These are phyloP conservation scores for Anolis carolinensis DNA, from an alignment of 2,113 vertebrate genomes.

Conservation along the genomic window DNA sequence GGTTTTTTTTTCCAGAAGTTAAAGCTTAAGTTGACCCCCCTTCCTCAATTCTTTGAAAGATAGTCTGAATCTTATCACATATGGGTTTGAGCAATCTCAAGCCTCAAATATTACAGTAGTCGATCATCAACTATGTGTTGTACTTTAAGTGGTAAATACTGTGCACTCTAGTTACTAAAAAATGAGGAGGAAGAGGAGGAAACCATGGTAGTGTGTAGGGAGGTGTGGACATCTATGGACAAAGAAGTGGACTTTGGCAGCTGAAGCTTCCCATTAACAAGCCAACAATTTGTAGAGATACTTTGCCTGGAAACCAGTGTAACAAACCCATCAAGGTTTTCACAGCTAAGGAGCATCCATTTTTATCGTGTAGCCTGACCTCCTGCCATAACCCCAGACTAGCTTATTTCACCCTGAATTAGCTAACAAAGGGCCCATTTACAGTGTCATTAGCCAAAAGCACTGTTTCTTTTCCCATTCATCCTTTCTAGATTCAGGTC, in stretches of 20 bases:
- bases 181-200: background rate
- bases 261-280: background rate
- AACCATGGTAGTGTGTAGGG: too few species aligned
- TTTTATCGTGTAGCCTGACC: background rate
- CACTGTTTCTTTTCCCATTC: slow-evolving; percentile 1
- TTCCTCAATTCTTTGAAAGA: background rate
- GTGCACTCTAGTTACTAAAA: background rate
- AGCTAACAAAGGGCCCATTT: background rate
- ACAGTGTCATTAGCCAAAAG: background rate
- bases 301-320: background rate
- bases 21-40: background rate
- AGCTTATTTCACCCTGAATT: background rate
- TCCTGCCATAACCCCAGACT: background rate
- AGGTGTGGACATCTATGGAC: background rate
- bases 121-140: background rate
- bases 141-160: background rate
- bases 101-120: background rate
- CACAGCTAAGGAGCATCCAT: background rate
- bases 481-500: background rate
- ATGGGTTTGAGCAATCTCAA: background rate
- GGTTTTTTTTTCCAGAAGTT: background rate
- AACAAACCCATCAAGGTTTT: background rate
- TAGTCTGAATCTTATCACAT: background rate
- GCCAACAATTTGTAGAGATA: background rate
- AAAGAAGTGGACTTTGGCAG: background rate